Percentiles rank a stretch among this genome's conserved stretches.
These are phyloP conservation scores for Chelmon rostratus DNA, from an alignment of 2,797 vertebrate genomes.

Conservation along the genomic window DNA sequence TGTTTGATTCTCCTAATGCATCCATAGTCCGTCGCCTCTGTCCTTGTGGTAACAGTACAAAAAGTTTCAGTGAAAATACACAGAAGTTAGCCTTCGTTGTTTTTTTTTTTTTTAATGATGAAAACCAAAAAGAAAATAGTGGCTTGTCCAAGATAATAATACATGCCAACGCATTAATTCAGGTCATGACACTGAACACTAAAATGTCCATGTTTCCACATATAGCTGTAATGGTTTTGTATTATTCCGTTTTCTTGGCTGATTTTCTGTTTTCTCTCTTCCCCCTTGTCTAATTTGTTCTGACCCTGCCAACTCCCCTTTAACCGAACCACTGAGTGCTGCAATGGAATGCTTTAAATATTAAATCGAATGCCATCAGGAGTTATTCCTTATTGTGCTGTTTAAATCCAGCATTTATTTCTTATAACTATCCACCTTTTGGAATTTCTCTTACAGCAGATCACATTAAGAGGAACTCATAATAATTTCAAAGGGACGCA, in stretches of 20 bases:
- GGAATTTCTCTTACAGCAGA: not conserved
- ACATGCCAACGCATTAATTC: not conserved
- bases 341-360: too few relatives aligned
- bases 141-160: not conserved
- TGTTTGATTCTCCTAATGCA: too few relatives aligned
- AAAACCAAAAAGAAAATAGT: not conserved
- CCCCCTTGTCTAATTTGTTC: not conserved
- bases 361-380: not conserved
- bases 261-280: not conserved
- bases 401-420: not conserved
- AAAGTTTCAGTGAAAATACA: too few relatives aligned
- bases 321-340: not conserved
- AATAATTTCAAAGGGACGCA: conserved; percentile 29
- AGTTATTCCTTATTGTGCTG: not conserved
- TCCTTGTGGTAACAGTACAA: too few relatives aligned
- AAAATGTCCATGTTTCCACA: not conserved
- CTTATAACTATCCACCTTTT: not conserved
- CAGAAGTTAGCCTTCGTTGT: too few relatives aligned
- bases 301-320: not conserved
- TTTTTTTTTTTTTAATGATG: not conserved
- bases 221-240: not conserved
- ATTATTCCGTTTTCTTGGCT: not conserved
- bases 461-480: not conserved
- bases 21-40: too few relatives aligned
- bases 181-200: not conserved